Evolutionary conservation across 2,113 vertebrate genomes (phyloP), one percentile per base, ranked within the genome.

Genomic region (Gopherus evgoodei): DNA sequence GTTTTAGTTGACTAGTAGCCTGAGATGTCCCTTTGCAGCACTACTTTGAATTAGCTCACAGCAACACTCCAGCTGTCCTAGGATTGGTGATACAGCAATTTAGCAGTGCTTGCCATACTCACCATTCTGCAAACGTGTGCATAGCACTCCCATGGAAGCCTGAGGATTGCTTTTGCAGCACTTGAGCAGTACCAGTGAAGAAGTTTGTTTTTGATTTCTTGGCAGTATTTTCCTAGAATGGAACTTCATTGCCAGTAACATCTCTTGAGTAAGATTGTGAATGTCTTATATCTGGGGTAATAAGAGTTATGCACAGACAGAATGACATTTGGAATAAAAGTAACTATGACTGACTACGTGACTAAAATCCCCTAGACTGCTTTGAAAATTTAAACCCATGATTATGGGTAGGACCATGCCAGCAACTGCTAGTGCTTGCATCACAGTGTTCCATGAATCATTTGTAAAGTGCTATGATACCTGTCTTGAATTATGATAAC

Each of bases 41-140:
- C 24, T 69, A 56, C n/a, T 88, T 91, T 91, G 72, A 85, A 69
- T 86, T 83, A 81, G 11, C 85, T 93, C 35, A 8, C 53, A 49
- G 83, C 78, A 80, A 83, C 80, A 81, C 76, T 86, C 86, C 86
- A 93, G 69, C 72, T 79, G 83, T 91, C 83, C 87, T 52, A 89
- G 35, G 24, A 69, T 47, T 90, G 85, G 89, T 86, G 89, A 92
- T 72, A 29, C 76, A 93, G 83, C 87, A 91, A 44, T 94, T 86
- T 38, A 53, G 84, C 49, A 19, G 19, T 27, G 44, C 57, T 94
- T 89, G 69, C 53, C 57, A 87, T 87, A 65, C 57, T 89, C 72
- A 44, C 53, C 8, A 2, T 78, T 84, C 53, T 87, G 42, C n/a
- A 83, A 56, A 81, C 85, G 85, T 85, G 94, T 90, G 93, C 81